Base-by-base conservation (phyloP, 2,113 vertebrate genomes). In the Fregetta grallaria region DNA sequence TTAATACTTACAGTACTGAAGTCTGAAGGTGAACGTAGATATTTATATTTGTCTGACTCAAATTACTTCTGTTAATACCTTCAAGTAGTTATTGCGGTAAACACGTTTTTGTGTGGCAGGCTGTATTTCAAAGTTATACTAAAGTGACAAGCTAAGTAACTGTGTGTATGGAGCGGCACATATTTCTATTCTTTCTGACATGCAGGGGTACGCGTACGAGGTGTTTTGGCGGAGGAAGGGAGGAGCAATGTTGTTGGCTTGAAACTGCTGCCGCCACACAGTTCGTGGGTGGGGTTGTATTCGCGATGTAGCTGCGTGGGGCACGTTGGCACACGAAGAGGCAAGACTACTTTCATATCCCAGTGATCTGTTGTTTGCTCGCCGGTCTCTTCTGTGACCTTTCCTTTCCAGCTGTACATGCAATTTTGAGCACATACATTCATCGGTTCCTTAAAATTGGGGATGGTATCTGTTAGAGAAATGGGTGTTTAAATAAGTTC, bases 131-230 rank as follows among this genome's bases (percentile, higher is more conserved):
- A 21, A 19, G 38, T 32, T 47, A 5, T 5, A 0, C 38, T 77
- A 17, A 61, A 29, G 38, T 47, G 34, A 8, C 30, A 26, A 18
- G 21, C 32, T 12, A 30, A 25, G 19, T 30, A 21, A 25, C 38
- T 17, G 1, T n/a, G 71, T 20, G 26, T 85, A 2, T 65, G 3
- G 32, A 81, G 45, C 8, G 8, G 9, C n/a, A 17, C 14, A 0
- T 11, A 3, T 18, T 83, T 42, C 5, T 73, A 1, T 22, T 84
- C 55, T 20, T 45, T 4, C 1, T 4, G 34, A 3, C 20, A 27
- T 6, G 20, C 3, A 11, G n/a, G 25, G 82, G n/a, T 15, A 36
- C 0, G 0, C 34, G 32, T 15, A 40, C 0, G 0, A 36, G 61
- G 56, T 77, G 86, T 75, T 87, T 49, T 30, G 58, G 32, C 0